Conservation (phyloP, 2,113 vertebrate species). For the Ctenodactylus gundi region DNA sequence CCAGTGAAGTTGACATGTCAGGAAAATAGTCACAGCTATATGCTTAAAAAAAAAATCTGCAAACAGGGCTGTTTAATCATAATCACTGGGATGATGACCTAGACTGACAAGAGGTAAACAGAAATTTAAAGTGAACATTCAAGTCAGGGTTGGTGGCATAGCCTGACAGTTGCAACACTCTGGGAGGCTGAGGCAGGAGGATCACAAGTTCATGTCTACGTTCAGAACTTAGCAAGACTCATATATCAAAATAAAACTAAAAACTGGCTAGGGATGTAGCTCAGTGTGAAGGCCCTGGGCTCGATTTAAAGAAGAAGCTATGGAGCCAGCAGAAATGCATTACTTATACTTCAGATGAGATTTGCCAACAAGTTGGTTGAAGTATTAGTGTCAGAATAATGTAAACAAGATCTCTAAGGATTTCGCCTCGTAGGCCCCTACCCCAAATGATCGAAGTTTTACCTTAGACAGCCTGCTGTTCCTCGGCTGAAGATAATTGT, state of each 20-base stretch:
- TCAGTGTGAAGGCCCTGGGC: too few species aligned
- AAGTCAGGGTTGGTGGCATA: too few species aligned
- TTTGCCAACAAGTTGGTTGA: not conserved
- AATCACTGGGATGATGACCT: not conserved
- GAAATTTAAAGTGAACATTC: not conserved
- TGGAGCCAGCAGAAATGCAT: not conserved
- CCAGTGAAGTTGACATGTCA: too few species aligned
- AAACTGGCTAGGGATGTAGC: too few species aligned
- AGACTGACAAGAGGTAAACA: not conserved
- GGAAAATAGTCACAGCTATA: too few species aligned
- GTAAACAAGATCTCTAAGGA: not conserved
- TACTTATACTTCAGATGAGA: conserved; percentile 5
- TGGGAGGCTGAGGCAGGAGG: too few species aligned
- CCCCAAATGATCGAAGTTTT: not conserved
- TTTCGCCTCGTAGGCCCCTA: not conserved
- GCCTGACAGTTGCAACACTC: too few species aligned
- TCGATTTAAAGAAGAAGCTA: conserved; percentile 38
- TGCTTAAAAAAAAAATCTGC: not conserved
- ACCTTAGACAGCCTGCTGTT: not conserved
- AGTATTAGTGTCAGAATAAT: not conserved
- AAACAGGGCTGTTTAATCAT: not conserved
- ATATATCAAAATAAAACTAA: too few species aligned
- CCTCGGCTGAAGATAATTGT: not conserved
- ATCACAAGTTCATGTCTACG: too few species aligned
- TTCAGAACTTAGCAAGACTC: too few species aligned